Evolutionary conservation across 2,797 vertebrate species (phyloP), one percentile per base, ranked within the genome.

Genomic region (Loriculus beryllinus): DNA sequence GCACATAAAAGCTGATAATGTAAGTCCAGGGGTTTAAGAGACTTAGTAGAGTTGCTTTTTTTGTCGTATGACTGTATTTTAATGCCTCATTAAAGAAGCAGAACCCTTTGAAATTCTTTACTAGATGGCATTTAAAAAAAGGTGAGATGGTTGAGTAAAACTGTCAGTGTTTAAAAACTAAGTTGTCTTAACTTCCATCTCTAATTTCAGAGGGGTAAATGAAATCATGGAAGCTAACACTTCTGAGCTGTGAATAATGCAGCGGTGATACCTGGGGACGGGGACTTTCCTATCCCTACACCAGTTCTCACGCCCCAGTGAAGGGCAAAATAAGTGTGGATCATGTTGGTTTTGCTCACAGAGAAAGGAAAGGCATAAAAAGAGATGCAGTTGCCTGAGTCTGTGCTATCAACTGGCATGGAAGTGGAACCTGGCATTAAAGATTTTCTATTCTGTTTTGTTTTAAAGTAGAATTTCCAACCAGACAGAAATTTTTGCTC

Each of bases 1-100:
- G 98, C 98, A 98, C 97, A 98, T 99, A 98, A 98, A 99, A 98
- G 98, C 97, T 98, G 98, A 98, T 98, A 98, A 98, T 98, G 98
- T 98, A 98, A 98, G 98, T 93, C 97, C 96, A 97, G 97, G 95
- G 96, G 97, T 97, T 97, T 97, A 97, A 98, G 98, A 97, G 95
- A 97, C 97, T 96, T 97, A 95, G 96, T 96, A 95, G 97, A 98
- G 97, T 97, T 98, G 97, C 97, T 97, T 97, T 97, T 96, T 96
- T 96, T 98, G 97, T 98, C 92, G 82, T 98, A 98, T 98, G 97
- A 97, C 98, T 98, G 97, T 98, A 98, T 98, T 98, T 98, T 98
- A 98, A 97, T 97, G 95, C 96, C 96, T 97, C 96, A 96, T 96
- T 95, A 96, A 97, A 97, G 82, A 97, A 90, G 79, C 76, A 98